Conservation (phyloP, 2,797 vertebrate species). For the Sebastes iracundus region DNA sequence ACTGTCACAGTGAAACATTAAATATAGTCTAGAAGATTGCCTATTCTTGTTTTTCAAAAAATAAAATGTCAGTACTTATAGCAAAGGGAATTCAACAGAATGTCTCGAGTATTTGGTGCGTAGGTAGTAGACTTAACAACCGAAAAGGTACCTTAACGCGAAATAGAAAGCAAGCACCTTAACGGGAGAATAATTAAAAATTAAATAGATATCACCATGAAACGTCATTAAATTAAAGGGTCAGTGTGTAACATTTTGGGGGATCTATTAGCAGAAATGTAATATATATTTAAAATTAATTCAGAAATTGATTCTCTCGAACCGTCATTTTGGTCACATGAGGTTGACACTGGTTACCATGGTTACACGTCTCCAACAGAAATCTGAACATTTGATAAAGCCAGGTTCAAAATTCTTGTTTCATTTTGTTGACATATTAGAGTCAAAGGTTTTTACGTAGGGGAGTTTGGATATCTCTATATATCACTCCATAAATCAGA, state of each 20-base stretch:
- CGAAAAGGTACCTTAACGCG: conserved; percentile 13
- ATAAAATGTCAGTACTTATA: background rate
- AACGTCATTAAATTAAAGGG: no score
- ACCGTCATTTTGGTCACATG: no score
- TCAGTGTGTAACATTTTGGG: no score
- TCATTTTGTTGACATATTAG: background rate
- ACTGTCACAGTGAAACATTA: conserved; percentile 17
- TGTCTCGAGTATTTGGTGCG: background rate
- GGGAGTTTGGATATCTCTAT: background rate
- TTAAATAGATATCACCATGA: background rate
- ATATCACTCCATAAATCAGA: background rate
- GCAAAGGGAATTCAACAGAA: conserved; percentile 5
- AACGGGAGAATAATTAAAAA: background rate
- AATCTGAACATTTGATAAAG: no score
- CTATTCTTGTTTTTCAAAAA: background rate
- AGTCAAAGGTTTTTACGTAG: background rate
- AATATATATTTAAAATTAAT: no score
- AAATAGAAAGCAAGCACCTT: conserved; percentile 9
- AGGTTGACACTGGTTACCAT: no score
- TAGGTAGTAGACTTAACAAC: background rate
- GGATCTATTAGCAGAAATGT: no score
- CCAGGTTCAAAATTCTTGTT: no score
- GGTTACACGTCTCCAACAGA: no score
- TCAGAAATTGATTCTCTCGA: no score
- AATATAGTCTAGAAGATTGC: background rate